Percentiles rank a stretch among this genome's conserved stretches.
phyloP scores from a whole-genome alignment of 2,888 invertebrate genomes.

The Lasioglossum malachurum region DNA sequence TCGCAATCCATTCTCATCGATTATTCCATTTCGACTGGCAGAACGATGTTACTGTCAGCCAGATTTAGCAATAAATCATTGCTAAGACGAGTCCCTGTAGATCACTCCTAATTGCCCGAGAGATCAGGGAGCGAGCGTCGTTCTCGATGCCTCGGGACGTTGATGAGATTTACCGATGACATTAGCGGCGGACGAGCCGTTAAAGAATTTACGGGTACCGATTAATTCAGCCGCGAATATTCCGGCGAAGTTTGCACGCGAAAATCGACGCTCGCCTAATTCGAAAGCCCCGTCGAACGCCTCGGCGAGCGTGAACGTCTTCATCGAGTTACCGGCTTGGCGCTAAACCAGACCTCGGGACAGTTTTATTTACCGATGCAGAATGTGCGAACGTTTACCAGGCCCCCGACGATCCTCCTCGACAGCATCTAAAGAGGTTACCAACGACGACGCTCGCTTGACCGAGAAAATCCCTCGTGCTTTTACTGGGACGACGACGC shows the following conservation, averaged over 20 bases:
- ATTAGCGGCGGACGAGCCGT: neutral
- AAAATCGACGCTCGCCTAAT: neutral
- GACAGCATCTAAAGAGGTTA: slow-evolving; percentile 5
- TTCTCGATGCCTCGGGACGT: slow-evolving; percentile 1
- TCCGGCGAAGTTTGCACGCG: neutral
- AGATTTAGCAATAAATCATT: neutral
- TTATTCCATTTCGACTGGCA: neutral
- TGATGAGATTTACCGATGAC: slow-evolving; percentile 38
- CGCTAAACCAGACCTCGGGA: slow-evolving; percentile 23
- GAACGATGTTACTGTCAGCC: neutral
- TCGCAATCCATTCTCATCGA: slow-evolving; percentile 1
- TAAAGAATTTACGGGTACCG: slow-evolving; percentile 6
- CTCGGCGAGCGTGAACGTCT: slow-evolving; percentile 32
- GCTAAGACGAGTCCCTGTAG: neutral
- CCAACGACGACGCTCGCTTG: neutral
- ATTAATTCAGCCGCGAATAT: slow-evolving; percentile 1
- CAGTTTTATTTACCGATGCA: slow-evolving; percentile 36
- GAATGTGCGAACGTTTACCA: slow-evolving; percentile 16
- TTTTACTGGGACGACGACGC: neutral
- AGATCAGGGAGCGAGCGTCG: neutral
- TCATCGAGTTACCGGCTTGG: slow-evolving; percentile 44
- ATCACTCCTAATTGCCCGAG: neutral
- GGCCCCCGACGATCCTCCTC: neutral
- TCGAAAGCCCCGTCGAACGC: slow-evolving; percentile 32
- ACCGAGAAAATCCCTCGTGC: neutral